Evolutionary conservation across 2,113 vertebrate genomes (phyloP).

Genomic region (Bubo bubo): DNA sequence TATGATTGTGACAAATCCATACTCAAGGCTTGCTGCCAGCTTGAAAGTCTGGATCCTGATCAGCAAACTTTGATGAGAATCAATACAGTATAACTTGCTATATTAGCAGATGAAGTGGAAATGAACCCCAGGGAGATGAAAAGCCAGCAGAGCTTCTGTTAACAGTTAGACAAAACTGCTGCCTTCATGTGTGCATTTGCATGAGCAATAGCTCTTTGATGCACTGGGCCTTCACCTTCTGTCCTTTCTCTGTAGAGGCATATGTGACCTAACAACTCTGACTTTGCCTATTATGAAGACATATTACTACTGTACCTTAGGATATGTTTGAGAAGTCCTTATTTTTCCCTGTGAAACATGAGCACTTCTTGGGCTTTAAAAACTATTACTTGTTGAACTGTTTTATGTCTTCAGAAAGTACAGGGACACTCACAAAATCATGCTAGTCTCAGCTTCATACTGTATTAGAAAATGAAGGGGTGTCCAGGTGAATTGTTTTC

Average conservation of each 20-base stretch:
- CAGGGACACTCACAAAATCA: neutral
- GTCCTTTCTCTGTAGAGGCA: neutral
- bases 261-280: neutral
- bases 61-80: neutral
- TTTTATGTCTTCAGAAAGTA: neutral
- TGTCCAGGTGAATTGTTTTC: neutral
- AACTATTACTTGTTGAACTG: neutral
- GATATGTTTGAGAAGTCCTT: neutral
- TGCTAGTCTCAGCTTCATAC: neutral
- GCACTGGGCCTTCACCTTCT: neutral
- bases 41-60: neutral
- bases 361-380: neutral
- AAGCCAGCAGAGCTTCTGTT: constrained; percentile 6
- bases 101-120: constrained; percentile 27
- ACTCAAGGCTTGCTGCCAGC: constrained; percentile 15
- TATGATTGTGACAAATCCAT: constrained; percentile 28
- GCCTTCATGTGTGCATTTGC: neutral
- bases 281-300: neutral
- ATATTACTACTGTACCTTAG: neutral
- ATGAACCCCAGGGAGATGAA: neutral
- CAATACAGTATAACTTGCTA: neutral
- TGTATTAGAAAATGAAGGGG: neutral
- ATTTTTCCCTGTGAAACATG: neutral
- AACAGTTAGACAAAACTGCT: neutral
- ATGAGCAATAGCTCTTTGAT: neutral